Evolutionary conservation across 2,113 vertebrate species (phyloP), one percentile per base, ranked within the genome.

Genomic region (Calyptomena viridis): DNA sequence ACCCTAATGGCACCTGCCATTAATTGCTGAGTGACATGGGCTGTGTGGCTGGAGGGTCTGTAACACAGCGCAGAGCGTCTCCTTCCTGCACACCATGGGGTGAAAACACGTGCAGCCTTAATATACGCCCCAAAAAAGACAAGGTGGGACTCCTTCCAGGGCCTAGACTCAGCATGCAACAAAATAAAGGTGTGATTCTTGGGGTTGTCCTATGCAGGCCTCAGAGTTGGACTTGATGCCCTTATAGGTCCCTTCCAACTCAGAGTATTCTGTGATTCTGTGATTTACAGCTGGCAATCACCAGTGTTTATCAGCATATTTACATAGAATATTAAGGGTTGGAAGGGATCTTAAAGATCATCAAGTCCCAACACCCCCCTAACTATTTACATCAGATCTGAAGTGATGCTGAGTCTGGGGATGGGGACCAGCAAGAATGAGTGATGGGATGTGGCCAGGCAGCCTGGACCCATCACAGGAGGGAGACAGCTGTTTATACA

Each of bases 71-170:
- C 31, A 40, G 55, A 81, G 39, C 73, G 67, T 44, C 46, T 60
- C 52, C 18, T 66, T 53, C 46, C 46, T 33, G 22, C n/a, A 40
- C 14, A 7, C 14, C 40, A 10, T 0, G 0, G 3, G 2, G 5
- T 15, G 6, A 64, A 66, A 76, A 6, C 39, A 39, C 1, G 0
- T 19, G 12, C 8, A 53, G 35, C 27, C 19, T 46, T 5, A 21
- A 55, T 8, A 15, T 3, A 42, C 5, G 37, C 27, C 0, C 3
- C 3, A 64, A 56, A 86, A 39, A 21, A 6, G 2, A 27, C 2
- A 0, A 42, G 9, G 3, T 35, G 12, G 21, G 49, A 58, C 37
- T 80, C 25, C 30, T 74, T 86, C 47, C 50, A 80, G 25, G 80
- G 14, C 46, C 58, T 24, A 33, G 12, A 15, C 14, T n/a, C 33